Base-by-base conservation (phyloP, 2,113 vertebrate genomes). In the Ctenodactylus gundi region DNA sequence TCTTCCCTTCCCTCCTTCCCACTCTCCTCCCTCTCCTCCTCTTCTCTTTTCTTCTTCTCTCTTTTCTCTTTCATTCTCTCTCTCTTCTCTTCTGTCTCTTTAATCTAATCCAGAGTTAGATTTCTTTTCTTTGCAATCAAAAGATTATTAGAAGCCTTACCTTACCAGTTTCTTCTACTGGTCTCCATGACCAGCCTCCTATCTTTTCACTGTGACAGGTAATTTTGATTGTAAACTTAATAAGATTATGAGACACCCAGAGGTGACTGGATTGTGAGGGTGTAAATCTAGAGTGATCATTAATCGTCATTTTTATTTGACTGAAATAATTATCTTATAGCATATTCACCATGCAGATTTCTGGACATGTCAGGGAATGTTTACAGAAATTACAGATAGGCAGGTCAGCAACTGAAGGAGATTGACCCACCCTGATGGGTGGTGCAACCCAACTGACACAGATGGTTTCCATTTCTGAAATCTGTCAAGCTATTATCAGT, bases 21-120 rank as follows among this genome's bases (percentile, higher is more conserved):
- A 2, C 5, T 44, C 5, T 7, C 12, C 31, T 0, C 46, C 0
- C 46, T 14, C 46, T 1, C 27, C 23, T 29, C 21, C 29, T 36
- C 46, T 51, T 14, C 27, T 27, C 23, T 73, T 6, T 25, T 23
- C 25, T 17, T 31, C 27, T 15, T 13, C 0, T 11, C 0, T 34
- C 4, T 49, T 55, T 36, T 25, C 31, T 83, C 34, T 60, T 34
- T n/a, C 7, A 7, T 2, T 36, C 36, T 62, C 29, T n/a, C 18
- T 76, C 23, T 13, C 25, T 29, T 0, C 27, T 0, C 41, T 21
- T 70, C 53, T 55, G 53, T 11, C 41, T 25, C n/a, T 57, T 58
- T 13, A 7, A n/a, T 13, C 4, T 70, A 72, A 53, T 25, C 13
- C 29, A 77, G 29, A 62, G 36, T 77, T 77, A 57, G 29, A 55